Percentiles rank a stretch among this genome's conserved stretches.
Conservation (phyloP, 2,888 invertebrate species). For the Scaptodrosophila latifasciaeformis region DNA sequence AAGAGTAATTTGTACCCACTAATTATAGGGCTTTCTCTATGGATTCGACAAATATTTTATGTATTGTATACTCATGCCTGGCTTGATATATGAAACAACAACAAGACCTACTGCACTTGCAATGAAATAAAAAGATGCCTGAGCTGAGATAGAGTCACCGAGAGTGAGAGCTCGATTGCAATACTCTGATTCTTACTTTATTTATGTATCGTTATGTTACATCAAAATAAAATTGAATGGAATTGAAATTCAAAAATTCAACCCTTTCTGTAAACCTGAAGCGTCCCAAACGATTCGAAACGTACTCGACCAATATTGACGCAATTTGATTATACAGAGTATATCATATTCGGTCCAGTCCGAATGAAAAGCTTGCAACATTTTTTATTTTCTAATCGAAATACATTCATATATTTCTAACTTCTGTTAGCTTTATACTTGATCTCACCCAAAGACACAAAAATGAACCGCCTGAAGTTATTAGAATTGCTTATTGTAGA, state of each 20-base stretch:
- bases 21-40: constrained; percentile 41
- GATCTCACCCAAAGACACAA: constrained; percentile 21
- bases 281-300: too few relatives aligned
- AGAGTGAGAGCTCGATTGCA: constrained; percentile 26
- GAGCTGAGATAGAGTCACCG: constrained; percentile 5
- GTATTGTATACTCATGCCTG: neutral
- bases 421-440: constrained; percentile 11
- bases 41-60: too few relatives aligned
- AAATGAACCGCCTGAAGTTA: constrained; percentile 49
- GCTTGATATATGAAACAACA: constrained; percentile 11
- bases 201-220: constrained; percentile 1
- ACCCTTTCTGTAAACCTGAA: too few relatives aligned
- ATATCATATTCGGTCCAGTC: too few relatives aligned
- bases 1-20: constrained; percentile 41
- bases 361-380: constrained; percentile 2
- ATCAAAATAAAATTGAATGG: too few relatives aligned
- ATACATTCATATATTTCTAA: constrained; percentile 27
- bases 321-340: too few relatives aligned
- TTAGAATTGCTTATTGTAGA: constrained; percentile 53
- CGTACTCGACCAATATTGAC: too few relatives aligned
- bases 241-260: too few relatives aligned
- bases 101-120: neutral
- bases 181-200: too few relatives aligned
- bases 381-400: constrained; percentile 31
- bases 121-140: constrained; percentile 25